Base-by-base conservation (phyloP, 2,888 invertebrate genomes). In the Cotesia congregata region DNA sequence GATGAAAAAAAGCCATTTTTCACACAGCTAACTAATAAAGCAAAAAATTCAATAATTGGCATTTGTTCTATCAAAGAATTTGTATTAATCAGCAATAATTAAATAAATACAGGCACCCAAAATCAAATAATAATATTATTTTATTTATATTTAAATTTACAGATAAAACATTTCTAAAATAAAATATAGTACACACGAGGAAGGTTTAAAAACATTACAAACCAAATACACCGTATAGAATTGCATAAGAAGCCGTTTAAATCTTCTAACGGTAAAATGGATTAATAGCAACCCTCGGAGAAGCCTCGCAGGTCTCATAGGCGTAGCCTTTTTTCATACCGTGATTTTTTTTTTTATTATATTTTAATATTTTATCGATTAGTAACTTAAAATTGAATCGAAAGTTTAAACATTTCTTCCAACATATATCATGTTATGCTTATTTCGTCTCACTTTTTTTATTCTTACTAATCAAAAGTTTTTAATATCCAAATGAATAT, bases 221-320 rank as follows among this genome's bases (percentile, higher is more conserved):
- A 80, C 80, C 76, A 78, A 77, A 80, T 83, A 83, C 79, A 80
- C 83, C 81, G 77, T 85, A 82, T 86, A 85, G 83, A 87, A 86
- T 87, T 87, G 87, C 87, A 86, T 84, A 85, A 83, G 89, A 89
- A 89, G 88, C 89, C 89, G 83, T 82, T 76, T 86, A 86, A 86
- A 85, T 84, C 85, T 87, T 86, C 86, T 80, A 82, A 83, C 80
- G 82, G 88, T 86, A 89, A 89, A 89, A 86, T 86, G 88, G 89
- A 89, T 89, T 89, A 89, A 89, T 89, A 86, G 86, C 84, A 83
- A 84, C 85, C 83, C 83, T 85, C 85, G 83, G 81, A 80, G 88
- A 89, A 88, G 88, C 89, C 88, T 83, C 85, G 85, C 80, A 84
- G 83, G 83, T 85, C 80, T 84, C 87, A 86, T 85, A 87, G 85